phyloP scores from a whole-genome alignment of 2,888 invertebrate species.

The Willowsia nigromaculata region DNA sequence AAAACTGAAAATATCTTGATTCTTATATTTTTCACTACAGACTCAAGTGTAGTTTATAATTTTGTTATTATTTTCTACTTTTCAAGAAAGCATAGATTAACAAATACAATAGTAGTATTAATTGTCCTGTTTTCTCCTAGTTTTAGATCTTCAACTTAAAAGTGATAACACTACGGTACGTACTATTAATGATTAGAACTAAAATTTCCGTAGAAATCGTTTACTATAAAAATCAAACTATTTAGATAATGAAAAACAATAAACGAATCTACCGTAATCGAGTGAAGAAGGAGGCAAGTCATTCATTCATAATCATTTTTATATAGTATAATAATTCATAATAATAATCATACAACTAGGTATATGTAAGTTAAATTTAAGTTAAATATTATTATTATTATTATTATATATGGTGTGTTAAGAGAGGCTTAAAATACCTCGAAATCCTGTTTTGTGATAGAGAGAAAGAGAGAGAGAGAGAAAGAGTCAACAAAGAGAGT shows the following conservation, averaged over 20 bases:
- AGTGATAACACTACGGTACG: neutral
- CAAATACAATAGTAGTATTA: neutral
- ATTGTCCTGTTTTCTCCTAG: neutral
- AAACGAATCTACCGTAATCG: slow-evolving; percentile 2
- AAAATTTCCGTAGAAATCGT: neutral
- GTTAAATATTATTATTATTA: slow-evolving; percentile 3
- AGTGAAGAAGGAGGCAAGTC: slow-evolving; percentile 18
- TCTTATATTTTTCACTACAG: slow-evolving; percentile 61
- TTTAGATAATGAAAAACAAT: neutral
- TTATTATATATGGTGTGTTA: slow-evolving; percentile 69
- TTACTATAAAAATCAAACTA: slow-evolving; percentile 2
- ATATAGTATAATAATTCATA: neutral
- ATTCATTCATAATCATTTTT: slow-evolving; percentile 38
- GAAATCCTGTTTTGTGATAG: slow-evolving; percentile 78
- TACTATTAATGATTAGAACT: neutral
- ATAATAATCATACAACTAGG: slow-evolving; percentile 29
- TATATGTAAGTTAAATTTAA: too few species aligned
- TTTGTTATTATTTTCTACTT: slow-evolving; percentile 34
- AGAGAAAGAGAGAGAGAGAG: slow-evolving; percentile 54
- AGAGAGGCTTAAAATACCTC: slow-evolving; percentile 78
- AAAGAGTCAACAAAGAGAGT: slow-evolving; percentile 50
- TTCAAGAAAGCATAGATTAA: slow-evolving; percentile 28
- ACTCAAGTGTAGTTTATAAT: slow-evolving; percentile 68
- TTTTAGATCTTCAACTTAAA: neutral
- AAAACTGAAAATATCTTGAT: slow-evolving; percentile 41